A percentile compares a stretch with the other conserved stretches of the same genome.
phyloP scores from a whole-genome alignment of 1,140 invertebrate genomes.

The Cylas formicarius region DNA sequence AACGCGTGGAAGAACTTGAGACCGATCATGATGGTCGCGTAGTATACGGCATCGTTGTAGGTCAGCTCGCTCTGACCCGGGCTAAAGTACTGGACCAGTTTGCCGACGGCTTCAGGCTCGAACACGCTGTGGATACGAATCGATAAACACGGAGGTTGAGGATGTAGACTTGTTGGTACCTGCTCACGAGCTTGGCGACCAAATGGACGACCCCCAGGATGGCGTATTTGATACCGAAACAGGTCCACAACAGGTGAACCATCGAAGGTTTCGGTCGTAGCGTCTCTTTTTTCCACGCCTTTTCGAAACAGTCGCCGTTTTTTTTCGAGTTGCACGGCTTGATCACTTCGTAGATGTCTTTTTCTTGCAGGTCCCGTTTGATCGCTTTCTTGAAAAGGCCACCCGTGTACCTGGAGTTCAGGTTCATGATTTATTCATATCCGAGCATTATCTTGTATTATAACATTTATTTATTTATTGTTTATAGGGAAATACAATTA shows the following conservation, averaged over 20 bases:
- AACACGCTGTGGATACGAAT: conserved; percentile 52
- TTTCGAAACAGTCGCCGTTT: conserved; percentile 25
- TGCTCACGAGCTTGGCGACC: conserved; percentile 17
- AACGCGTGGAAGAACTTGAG: conserved; percentile 18
- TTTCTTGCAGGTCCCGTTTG: conserved; percentile 28
- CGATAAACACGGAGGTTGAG: conserved; percentile 3
- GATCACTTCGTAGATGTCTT: conserved; percentile 30
- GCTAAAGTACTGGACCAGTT: conserved; percentile 48
- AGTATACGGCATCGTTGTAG: conserved; percentile 19
- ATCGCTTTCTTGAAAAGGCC: conserved; percentile 25
- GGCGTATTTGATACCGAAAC: conserved; percentile 24
- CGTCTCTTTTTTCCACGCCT: conserved; percentile 18
- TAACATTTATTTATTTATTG: no score
- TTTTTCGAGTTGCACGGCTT: conserved; percentile 22
- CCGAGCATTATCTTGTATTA: no score
- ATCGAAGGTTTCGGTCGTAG: conserved; percentile 13
- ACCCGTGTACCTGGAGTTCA: conserved; percentile 24
- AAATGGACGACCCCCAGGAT: conserved; percentile 19
- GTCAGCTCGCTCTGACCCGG: conserved; percentile 18
- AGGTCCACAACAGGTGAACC: conserved; percentile 16
- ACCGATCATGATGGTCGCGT: conserved; percentile 13
- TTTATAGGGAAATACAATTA: no score
- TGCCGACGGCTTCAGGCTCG: conserved; percentile 62
- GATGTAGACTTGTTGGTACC: conserved; percentile 10
- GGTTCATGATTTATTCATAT: no score